Conservation (phyloP, 2,888 invertebrate species). For the Drosophila niveifrons region DNA sequence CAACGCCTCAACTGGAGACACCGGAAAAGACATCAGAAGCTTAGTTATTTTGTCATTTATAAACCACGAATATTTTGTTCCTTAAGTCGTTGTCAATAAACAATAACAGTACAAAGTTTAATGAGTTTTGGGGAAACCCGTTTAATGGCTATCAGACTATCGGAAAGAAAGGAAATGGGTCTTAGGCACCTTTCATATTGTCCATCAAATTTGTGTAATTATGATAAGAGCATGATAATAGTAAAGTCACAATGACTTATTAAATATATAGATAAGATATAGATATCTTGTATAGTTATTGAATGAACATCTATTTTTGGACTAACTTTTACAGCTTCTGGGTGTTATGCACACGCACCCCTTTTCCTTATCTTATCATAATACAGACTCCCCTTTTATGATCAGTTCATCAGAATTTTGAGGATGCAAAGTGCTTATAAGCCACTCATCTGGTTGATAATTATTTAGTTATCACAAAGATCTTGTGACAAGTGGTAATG, state of each 20-base stretch:
- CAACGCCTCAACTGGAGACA: slow-evolving; percentile 45
- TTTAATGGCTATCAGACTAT: slow-evolving; percentile 1
- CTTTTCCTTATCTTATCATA: slow-evolving; percentile 38
- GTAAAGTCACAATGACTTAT: background rate
- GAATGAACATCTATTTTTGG: background rate
- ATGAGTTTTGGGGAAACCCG: background rate
- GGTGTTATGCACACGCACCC: slow-evolving; percentile 5
- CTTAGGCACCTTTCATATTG: background rate
- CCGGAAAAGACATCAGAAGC: slow-evolving; percentile 1
- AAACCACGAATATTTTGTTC: background rate
- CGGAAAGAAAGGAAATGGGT: slow-evolving; percentile 5
- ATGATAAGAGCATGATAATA: background rate
- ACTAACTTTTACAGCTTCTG: background rate
- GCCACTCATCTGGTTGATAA: background rate
- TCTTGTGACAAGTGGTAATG: slow-evolving; percentile 26
- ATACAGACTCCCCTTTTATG: background rate
- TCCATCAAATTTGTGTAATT: background rate
- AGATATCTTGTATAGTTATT: background rate
- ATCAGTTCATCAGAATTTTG: slow-evolving; percentile 10
- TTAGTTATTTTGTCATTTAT: background rate
- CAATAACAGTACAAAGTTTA: slow-evolving; percentile 1
- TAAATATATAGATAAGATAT: slow-evolving; percentile 1
- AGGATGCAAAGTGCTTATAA: slow-evolving; percentile 30
- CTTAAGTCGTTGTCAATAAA: slow-evolving; percentile 16
- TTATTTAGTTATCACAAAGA: slow-evolving; percentile 28